Evolutionary conservation across 2,113 vertebrate species (phyloP), one percentile per base, ranked within the genome.

Genomic region (Psettodes erumei): DNA sequence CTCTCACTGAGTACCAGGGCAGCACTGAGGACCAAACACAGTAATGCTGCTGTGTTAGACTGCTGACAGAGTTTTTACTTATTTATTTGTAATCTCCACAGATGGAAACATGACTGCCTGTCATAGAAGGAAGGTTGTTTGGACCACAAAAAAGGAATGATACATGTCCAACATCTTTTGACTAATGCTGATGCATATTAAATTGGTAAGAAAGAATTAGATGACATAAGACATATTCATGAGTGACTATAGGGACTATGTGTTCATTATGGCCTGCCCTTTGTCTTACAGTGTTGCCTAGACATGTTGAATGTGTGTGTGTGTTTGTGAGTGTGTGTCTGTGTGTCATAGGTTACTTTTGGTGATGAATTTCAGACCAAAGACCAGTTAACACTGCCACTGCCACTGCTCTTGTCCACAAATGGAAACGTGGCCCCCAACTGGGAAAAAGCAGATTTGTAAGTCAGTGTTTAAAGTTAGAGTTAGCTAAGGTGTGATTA

Each of bases 1-100:
- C 47, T 43, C 37, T 25, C 45, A 40, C 33, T 23, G 6, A 35
- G 38, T 0, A 11, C 18, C 18, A 51, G 1, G 51, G 60, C 59
- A 50, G 30, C 70, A 70, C 78, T 43, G 10, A 84, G 60, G 55
- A 86, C 4, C 55, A 51, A 32, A 50, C 53, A 58, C 43, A 58
- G 48, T 25, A 5, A n/a, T 56, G 54, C 27, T 63, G 64, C 63
- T 42, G 13, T 33, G 50, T 72, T 33, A 54, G 32, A 68, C 47
- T 54, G 32, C 23, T 23, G 75, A 70, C 63, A 56, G 48, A 72
- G 45, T 51, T 83, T 43, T 75, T 21, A 69, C 64, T 76, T 12
- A 82, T 85, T 88, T 88, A 81, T 88, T 81, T 50, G 8, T 81
- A 28, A 74, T 78, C 38, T 56, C 32, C 51, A 28, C 47, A 77